Conservation (phyloP, 2,888 invertebrate genomes). For the Teleogryllus oceanicus region DNA sequence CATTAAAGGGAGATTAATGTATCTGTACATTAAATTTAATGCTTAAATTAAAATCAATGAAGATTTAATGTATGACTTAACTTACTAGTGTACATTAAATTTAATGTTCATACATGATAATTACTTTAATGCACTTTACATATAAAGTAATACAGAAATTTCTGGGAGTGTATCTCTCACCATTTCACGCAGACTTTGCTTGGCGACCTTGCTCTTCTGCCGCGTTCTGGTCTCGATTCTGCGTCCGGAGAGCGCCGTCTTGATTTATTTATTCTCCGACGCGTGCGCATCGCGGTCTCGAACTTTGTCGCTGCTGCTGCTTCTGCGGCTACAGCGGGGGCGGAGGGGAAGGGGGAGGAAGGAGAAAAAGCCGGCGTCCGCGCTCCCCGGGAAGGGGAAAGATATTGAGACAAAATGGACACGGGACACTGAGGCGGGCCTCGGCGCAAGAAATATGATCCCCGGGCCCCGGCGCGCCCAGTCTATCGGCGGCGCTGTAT, state of each 20-base stretch:
- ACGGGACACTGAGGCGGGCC: not conserved
- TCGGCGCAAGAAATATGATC: not conserved
- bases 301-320: not conserved
- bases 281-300: not conserved
- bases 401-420: conserved; percentile 18
- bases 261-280: not conserved
- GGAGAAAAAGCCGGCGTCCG: not conserved
- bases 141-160: not conserved
- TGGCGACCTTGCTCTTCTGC: not conserved
- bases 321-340: not conserved
- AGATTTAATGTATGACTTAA: too few species aligned
- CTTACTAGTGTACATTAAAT: too few species aligned
- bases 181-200: not conserved
- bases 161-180: not conserved
- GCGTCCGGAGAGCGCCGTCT: not conserved
- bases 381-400: not conserved
- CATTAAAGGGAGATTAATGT: too few species aligned
- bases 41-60: too few species aligned
- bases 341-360: not conserved
- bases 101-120: too few species aligned
- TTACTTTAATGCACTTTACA: too few species aligned
- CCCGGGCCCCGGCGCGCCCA: not conserved
- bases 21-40: not conserved
- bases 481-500: too few species aligned
- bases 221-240: not conserved